Evolutionary conservation across 2,797 vertebrate genomes (phyloP), one percentile per base, ranked within the genome.

Genomic region (Coregonus ussuriensis): DNA sequence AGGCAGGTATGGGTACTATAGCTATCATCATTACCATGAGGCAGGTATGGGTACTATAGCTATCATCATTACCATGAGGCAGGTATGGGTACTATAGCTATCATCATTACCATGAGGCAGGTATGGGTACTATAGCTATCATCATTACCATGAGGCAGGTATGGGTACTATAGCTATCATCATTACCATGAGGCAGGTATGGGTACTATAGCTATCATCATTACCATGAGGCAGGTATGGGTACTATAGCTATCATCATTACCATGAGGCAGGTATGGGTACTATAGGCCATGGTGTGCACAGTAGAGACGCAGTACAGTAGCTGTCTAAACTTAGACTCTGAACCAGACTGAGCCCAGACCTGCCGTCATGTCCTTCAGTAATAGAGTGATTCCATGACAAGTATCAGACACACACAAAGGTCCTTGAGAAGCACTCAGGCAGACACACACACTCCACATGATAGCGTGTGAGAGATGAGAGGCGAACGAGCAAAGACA

Each of bases 391-490:
- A 47, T 66, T 63, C 29, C 52, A 72, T 41, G 74, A 69, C 77
- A 68, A 71, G 77, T 74, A 71, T 63, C 13, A 77, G 18, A 62
- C 62, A 63, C 16, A 81, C 56, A 66, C 41, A 71, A 31, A 73
- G 59, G 81, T 59, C 73, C 83, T 81, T 78, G 68, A 84, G 82
- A 80, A 76, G 51, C 77, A 87, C 84, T 0, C 41, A 47, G 41
- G 41, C 73, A 72, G n/a, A 63, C 31, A 56, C 85, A 84, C 79
- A 79, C 77, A 79, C 81, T 85, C 71, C 81, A 82, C 82, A 81
- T 84, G 86, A 88, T 79, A 79, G 84, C 79, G 76, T 67, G 52
- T 73, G 84, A 73, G 78, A 86, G 85, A 84, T 79, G 85, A 88
- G 84, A 86, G 85, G 82, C 75, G 18, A 75, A 73, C 37, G 15